Percentiles rank a stretch among this genome's conserved stretches.
Evolutionary conservation across 2,888 invertebrate genomes (phyloP).

Genomic region (Apomyelois bistriatella): DNA sequence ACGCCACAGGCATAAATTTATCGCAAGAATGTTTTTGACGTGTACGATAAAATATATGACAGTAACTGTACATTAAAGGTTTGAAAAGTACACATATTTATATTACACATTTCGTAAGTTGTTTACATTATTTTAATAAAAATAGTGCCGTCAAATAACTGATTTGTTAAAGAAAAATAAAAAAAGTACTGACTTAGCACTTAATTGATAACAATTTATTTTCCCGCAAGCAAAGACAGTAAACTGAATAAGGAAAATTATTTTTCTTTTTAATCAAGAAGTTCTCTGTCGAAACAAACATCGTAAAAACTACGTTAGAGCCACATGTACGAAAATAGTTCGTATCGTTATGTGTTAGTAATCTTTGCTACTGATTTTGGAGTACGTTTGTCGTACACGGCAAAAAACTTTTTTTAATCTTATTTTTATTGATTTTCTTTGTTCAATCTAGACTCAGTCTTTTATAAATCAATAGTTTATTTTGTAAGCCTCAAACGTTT

Average conservation of each 20-base stretch:
- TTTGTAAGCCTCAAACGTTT: too few relatives aligned
- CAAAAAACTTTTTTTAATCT: too few relatives aligned
- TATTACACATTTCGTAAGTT: not conserved
- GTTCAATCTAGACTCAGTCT: too few relatives aligned
- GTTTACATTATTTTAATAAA: too few relatives aligned
- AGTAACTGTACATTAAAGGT: not conserved
- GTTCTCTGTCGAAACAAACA: conserved; percentile 44
- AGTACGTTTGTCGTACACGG: too few relatives aligned
- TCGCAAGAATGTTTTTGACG: conserved; percentile 1
- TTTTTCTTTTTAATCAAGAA: conserved; percentile 41
- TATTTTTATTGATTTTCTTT: too few relatives aligned
- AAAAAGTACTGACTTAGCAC: not conserved
- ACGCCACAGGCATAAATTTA: not conserved
- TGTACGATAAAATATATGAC: not conserved
- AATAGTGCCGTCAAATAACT: too few relatives aligned
- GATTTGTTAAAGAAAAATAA: not conserved
- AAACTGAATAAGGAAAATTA: conserved; percentile 28
- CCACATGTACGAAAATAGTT: conserved; percentile 13
- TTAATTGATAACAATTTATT: conserved; percentile 2
- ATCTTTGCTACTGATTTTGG: not conserved
- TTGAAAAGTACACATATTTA: not conserved
- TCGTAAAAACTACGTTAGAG: conserved; percentile 41
- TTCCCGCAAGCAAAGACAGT: conserved; percentile 16
- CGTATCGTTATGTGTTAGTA: not conserved
- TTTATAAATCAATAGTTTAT: too few relatives aligned